Base-by-base conservation (phyloP, 2,888 invertebrate species). In the Cheilosia vulpina region DNA sequence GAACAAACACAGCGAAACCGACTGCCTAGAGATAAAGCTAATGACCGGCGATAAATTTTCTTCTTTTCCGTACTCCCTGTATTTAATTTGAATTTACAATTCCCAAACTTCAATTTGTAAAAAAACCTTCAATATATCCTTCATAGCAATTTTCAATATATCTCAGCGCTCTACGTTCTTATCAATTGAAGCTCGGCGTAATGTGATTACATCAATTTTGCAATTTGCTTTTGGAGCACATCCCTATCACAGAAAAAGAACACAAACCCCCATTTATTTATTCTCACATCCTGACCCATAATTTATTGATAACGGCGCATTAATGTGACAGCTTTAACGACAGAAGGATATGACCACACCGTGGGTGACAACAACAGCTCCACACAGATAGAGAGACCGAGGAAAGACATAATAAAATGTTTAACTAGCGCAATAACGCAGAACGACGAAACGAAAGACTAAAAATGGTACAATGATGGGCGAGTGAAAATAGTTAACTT, bases 311-410 rank as follows among this genome's bases (percentile, higher is more conserved):
- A 87, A 87, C 85, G 85, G 85, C 80, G 80, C 85, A 85, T 83
- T 87, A 87, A 87, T 87, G 83, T 87, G 87, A 87, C 87, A 82
- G 71, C 60, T 78, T 85, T 84, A 85, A 87, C 85, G 87, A 83
- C 87, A 87, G 60, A 62, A 73, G 85, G 87, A 87, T 82, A 81
- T 79, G 82, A 72, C 79, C 80, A 84, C 75, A 75, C 68, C 52
- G 58, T 58, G 60, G 58, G 63, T 65, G 83, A 75, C 79, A 75
- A 65, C 68, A 63, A 79, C 38, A 38, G 38, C 63, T 57, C 57
- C 45, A 27, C 65, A 24, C 3, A 21, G 31, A 13, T 19, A n/a
- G 9, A 31, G 63, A 63, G 5, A 21, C 21, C 9, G 19, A 17
- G 9, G 21, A 57, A 63, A 69, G 53, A 60, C n/a, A 69, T 38